Base-by-base conservation (phyloP, 2,797 vertebrate species). In the Chromobotia macracanthus region DNA sequence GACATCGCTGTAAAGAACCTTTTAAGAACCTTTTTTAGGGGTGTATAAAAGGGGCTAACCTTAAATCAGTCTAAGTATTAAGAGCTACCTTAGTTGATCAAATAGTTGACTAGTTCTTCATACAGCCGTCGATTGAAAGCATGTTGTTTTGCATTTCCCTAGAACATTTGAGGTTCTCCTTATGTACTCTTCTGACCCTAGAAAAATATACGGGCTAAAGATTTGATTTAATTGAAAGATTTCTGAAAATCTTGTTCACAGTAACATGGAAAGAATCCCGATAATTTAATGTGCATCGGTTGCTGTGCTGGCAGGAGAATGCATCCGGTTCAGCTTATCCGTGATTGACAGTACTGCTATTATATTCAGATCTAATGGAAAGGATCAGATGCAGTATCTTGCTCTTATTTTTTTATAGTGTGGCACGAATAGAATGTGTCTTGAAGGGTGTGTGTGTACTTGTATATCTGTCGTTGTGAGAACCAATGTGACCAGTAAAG, bases 291-390 rank as follows among this genome's bases (percentile, higher is more conserved):
- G 15, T 16, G 31, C 61, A 64, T 55, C 78, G 76, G 64, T 75
- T 71, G 28, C 16, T 21, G 38, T 11, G 64, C 13, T 60, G 56
- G 56, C 56, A 19, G 28, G 58, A 67, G 48, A 66, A 69, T 78
- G 60, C 58, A 58, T 70, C 75, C 58, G 41, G 63, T 72, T 80
- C 53, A 51, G 61, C 56, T 23, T 70, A 71, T 50, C 21, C 51
- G 38, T 83, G 82, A 78, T 23, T 69, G 79, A 84, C 79, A 81
- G 75, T 58, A 41, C 75, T 84, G 44, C 56, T 84, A 75, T 78
- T 76, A 72, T 18, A 7, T 12, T 53, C 67, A 18, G 31, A 50
- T 44, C 46, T 83, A 80, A 80, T 83, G 74, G 78, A 73, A 61
- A n/a, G 63, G 68, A 83, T 83, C 74, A 72, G 82, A 83, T 76